Conservation (phyloP, 2,113 vertebrate species). For the Apodemus speciosus region DNA sequence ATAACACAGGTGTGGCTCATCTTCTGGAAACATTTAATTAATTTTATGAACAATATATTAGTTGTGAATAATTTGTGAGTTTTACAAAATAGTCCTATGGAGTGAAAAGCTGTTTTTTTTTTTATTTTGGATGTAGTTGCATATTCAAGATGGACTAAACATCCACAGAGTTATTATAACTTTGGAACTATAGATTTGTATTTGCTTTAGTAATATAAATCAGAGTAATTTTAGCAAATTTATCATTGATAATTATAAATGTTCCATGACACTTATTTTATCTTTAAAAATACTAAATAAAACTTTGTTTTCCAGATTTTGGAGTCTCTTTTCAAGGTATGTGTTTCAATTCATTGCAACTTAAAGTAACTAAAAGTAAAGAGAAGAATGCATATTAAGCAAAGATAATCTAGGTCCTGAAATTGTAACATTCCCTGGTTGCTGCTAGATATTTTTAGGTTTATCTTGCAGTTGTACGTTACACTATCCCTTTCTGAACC, state of each 20-base stretch:
- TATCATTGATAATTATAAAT: slow-evolving; percentile 18
- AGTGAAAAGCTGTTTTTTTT: neutral
- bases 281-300: slow-evolving; percentile 52
- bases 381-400: neutral
- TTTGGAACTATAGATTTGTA: slow-evolving; percentile 9
- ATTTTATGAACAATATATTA: slow-evolving; percentile 18
- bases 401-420: neutral
- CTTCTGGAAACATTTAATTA: neutral
- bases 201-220: slow-evolving; percentile 27
- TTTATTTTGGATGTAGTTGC: slow-evolving; percentile 2
- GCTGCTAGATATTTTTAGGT: neutral
- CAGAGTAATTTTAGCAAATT: neutral
- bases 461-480: neutral
- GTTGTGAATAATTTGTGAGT: neutral
- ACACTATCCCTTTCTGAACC: neutral
- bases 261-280: neutral
- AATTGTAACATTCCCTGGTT: neutral
- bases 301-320: slow-evolving; percentile 79
- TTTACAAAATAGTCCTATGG: neutral
- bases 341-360: neutral
- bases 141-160: neutral
- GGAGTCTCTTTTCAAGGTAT: slow-evolving; percentile 83
- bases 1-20: neutral
- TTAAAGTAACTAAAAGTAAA: slow-evolving; percentile 28
- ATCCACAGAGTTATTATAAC: neutral